These are phyloP conservation scores for Camponotus pennsylvanicus DNA, from an alignment of 1,140 invertebrate species.

Conservation along the genomic window DNA sequence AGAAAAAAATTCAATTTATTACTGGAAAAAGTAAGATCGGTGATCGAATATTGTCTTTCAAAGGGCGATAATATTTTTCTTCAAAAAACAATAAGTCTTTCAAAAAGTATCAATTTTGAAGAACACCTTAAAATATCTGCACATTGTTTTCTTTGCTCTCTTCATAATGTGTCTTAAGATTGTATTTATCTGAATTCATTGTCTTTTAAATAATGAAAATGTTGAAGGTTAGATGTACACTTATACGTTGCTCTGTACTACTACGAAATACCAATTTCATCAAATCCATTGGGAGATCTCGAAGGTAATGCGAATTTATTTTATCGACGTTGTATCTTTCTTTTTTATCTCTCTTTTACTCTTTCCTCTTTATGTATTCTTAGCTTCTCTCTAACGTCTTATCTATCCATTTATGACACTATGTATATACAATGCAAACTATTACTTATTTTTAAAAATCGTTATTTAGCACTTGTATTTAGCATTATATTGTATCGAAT, in stretches of 20 bases:
- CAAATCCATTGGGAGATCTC: slow-evolving; percentile 20
- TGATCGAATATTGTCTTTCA: background rate
- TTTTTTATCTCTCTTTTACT: slow-evolving; percentile 5
- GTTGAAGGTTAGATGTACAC: slow-evolving; percentile 3
- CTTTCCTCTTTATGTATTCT: background rate
- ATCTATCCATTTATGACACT: background rate
- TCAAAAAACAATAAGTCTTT: background rate
- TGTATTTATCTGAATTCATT: slow-evolving; percentile 25
- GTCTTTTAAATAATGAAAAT: slow-evolving; percentile 30
- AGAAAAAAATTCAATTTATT: background rate
- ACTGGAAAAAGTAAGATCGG: background rate
- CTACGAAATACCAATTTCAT: slow-evolving; percentile 33
- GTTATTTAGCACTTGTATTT: background rate
- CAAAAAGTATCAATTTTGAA: background rate
- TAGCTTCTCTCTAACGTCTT: background rate
- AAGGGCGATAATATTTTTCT: too few species aligned
- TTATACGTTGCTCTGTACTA: background rate
- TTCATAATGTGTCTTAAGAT: background rate
- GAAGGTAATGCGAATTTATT: slow-evolving; percentile 60
- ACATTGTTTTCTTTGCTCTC: background rate
- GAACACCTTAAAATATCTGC: background rate
- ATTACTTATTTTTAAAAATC: slow-evolving; percentile 30
- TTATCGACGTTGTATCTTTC: slow-evolving; percentile 36
- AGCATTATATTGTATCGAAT: background rate
- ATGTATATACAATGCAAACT: slow-evolving; percentile 8